Evolutionary conservation across 2,113 vertebrate species (phyloP).

Genomic region (Leucopsar rothschildi): DNA sequence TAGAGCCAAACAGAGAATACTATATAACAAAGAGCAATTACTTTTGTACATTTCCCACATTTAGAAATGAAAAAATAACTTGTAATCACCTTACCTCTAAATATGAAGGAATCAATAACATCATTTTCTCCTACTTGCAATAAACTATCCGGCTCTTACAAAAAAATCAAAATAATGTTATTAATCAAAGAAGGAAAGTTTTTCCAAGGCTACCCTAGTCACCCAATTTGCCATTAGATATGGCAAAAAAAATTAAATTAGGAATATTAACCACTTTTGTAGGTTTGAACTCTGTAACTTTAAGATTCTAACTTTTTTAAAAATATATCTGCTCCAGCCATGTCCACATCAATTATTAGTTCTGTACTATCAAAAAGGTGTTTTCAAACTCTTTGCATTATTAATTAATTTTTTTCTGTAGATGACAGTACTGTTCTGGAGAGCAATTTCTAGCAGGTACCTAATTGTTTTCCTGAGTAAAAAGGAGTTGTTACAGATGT

Average conservation of each 20-base stretch:
- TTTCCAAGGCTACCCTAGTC: background rate
- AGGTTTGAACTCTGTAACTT: background rate
- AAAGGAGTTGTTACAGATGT: background rate
- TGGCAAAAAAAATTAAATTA: background rate
- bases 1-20: background rate
- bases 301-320: background rate
- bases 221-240: background rate
- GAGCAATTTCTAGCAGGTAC: background rate
- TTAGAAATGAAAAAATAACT: background rate
- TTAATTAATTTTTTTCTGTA: background rate
- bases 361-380: background rate
- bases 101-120: background rate
- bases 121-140: background rate
- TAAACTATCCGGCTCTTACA: background rate
- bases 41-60: background rate
- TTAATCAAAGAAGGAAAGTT: background rate
- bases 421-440: background rate
- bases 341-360: background rate
- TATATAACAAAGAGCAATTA: background rate
- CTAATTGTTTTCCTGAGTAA: background rate
- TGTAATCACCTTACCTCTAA: background rate
- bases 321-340: background rate
- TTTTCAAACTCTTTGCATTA: background rate
- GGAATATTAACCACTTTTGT: background rate
- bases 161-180: background rate